Evolutionary conservation across 1,140 invertebrate species (phyloP).

Genomic region (Hypsibius dujardini): DNA sequence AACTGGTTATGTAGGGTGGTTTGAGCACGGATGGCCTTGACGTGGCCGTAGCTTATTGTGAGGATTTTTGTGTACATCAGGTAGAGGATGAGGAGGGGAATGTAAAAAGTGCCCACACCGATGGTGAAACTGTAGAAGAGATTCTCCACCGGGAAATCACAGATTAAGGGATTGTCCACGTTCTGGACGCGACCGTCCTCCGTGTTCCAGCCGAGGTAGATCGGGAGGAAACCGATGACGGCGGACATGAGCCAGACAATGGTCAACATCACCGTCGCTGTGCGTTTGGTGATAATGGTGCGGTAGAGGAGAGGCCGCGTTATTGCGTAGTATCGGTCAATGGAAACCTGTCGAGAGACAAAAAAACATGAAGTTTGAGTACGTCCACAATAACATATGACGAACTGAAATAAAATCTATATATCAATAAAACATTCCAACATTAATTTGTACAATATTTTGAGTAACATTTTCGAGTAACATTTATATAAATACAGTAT

Average conservation of each 20-base stretch:
- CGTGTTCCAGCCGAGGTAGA: constrained; percentile 80
- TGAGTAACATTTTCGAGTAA: too few species aligned
- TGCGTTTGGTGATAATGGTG: constrained; percentile 64
- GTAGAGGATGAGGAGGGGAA: constrained; percentile 6
- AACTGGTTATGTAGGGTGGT: background rate
- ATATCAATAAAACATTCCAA: too few species aligned
- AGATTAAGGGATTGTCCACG: constrained; percentile 48
- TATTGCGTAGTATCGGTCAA: constrained; percentile 76
- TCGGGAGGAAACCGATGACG: constrained; percentile 78
- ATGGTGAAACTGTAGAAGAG: constrained; percentile 23
- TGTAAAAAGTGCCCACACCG: constrained; percentile 14
- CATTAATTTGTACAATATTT: too few species aligned
- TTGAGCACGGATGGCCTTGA: constrained; percentile 15
- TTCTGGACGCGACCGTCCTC: constrained; percentile 41
- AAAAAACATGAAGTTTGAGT: too few species aligned
- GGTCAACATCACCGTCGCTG: constrained; percentile 71
- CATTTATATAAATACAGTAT: too few species aligned
- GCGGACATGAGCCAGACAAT: constrained; percentile 78
- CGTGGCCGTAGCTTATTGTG: background rate
- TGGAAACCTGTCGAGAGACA: constrained; percentile 41
- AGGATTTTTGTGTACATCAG: background rate
- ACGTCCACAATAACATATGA: too few species aligned
- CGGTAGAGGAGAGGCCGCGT: constrained; percentile 71
- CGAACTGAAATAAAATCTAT: too few species aligned
- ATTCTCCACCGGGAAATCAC: constrained; percentile 71